Conservation (phyloP, 2,888 invertebrate genomes). For the Latrodectus elegans region DNA sequence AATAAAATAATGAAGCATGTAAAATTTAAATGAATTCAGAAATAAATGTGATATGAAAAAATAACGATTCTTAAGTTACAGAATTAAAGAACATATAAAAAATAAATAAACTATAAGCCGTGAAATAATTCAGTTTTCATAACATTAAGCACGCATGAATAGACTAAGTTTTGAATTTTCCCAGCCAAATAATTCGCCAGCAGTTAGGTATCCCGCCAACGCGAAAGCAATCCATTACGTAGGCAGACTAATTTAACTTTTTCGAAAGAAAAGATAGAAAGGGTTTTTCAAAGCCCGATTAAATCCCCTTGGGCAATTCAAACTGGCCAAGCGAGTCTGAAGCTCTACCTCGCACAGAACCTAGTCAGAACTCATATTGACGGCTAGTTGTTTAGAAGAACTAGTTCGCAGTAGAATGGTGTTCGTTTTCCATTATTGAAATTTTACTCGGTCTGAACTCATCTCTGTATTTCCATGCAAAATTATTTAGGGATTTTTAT, state of each 20-base stretch:
- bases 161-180: too few relatives aligned
- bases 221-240: conserved; percentile 55
- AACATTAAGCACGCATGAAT: too few relatives aligned
- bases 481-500: not conserved
- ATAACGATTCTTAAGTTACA: too few relatives aligned
- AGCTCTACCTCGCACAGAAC: conserved; percentile 46
- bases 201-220: conserved; percentile 34
- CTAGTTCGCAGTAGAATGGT: conserved; percentile 50
- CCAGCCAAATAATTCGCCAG: conserved; percentile 49
- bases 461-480: conserved; percentile 23
- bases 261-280: conserved; percentile 45
- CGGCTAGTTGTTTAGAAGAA: conserved; percentile 49
- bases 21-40: too few relatives aligned
- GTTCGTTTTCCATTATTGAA: conserved; percentile 34
- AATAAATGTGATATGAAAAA: too few relatives aligned
- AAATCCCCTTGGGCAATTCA: conserved; percentile 43
- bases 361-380: conserved; percentile 41
- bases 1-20: too few relatives aligned
- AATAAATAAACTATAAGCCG: too few relatives aligned
- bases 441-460: not conserved
- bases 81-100: too few relatives aligned
- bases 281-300: conserved; percentile 52
- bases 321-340: conserved; percentile 61
- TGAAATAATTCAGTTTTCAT: too few relatives aligned
- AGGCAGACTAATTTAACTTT: conserved; percentile 67